Base-by-base conservation (phyloP, 2,888 invertebrate species). In the Callyntrura guangdongensis region DNA sequence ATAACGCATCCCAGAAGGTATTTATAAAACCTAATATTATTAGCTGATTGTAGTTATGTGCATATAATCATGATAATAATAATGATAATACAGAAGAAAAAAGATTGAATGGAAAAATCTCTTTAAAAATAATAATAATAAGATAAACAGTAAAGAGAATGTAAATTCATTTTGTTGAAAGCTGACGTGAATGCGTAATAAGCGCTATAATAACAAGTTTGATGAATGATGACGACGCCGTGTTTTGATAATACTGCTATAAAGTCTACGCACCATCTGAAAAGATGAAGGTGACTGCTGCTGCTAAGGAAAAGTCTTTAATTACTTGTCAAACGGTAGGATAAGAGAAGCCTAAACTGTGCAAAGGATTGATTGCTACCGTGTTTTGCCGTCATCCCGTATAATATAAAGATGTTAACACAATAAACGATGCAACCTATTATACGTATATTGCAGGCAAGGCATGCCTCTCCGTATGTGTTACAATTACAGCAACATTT, bases 181-280 rank as follows among this genome's bases (percentile, higher is more conserved):
- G 79, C 79, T 86, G 86, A 86, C 47, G 27, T 86, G 86, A 86
- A 86, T 86, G 25, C 79, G 25, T 86, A 86, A 86, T 86, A 47
- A 86, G 53, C 47, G 53, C 25, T 25, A 83, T 83, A 72, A 72
- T 47, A 72, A 72, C n/a, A 72, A 72, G 72, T 72, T 72, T 45
- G 72, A 72, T 72, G 72, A 72, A 36, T 72, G 72, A n/a, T 45
- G 45, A 17, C 17, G 25, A 22, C 45, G 6, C 9, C 20, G 17
- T 27, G 17, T 69, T 9, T n/a, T 3, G 14, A 45, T 69, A 27
- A 69, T 69, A 1, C 27, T n/a, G 14, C 11, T 12, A 1, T n/a
- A 27, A 17, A 9, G n/a, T n/a, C 1, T 36, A 47, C 22, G 53
- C 79, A 25, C 14, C 14, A 8, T 79, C 25, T 25, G 8, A 56